These are phyloP conservation scores for Okamejei kenojei DNA, from an alignment of 2,797 vertebrate genomes.

Conservation along the genomic window DNA sequence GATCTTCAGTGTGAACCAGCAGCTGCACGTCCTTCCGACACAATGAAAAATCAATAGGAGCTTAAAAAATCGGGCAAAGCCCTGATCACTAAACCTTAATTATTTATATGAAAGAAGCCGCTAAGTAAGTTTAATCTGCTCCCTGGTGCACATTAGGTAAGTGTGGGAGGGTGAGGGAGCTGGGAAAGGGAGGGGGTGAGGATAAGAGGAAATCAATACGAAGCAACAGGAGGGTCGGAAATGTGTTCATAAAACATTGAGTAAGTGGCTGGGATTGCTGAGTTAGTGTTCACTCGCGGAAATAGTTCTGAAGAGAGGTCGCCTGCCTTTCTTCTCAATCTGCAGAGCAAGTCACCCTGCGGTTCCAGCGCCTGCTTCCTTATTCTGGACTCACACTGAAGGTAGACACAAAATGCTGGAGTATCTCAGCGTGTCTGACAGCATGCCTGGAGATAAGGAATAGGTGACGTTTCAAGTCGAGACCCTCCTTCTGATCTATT, in stretches of 20 bases:
- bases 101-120: not conserved
- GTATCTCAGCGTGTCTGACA: too few species aligned
- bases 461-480: too few species aligned
- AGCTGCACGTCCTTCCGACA: too few species aligned
- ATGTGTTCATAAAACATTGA: not conserved
- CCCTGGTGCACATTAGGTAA: not conserved
- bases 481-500: too few species aligned
- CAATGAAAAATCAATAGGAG: not conserved
- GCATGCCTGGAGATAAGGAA: too few species aligned
- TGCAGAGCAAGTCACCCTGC: not conserved
- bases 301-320: not conserved
- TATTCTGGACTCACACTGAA: too few species aligned
- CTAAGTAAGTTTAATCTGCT: conserved; percentile 19
- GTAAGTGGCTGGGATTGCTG: not conserved
- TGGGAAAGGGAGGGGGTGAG: not conserved
- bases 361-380: not conserved
- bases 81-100: not conserved
- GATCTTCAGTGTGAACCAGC: too few species aligned
- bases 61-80: not conserved
- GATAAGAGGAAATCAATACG: not conserved
- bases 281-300: not conserved
- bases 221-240: not conserved
- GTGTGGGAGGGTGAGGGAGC: not conserved
- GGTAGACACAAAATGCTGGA: too few species aligned
- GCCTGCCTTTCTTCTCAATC: not conserved